phyloP scores from a whole-genome alignment of 2,888 invertebrate species.

The Orthosia gracilis region DNA sequence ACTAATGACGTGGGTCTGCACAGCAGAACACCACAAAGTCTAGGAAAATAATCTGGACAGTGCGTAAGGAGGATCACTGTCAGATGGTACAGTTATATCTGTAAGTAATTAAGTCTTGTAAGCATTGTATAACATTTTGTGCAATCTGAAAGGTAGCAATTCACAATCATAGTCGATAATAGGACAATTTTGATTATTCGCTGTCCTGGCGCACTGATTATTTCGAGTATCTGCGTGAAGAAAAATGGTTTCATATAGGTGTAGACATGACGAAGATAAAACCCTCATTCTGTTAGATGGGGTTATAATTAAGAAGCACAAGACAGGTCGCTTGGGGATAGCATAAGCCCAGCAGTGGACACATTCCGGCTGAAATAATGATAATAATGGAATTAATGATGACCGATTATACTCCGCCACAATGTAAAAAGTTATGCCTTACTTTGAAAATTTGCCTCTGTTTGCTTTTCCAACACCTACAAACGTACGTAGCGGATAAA shows the following conservation, averaged over 20 bases:
- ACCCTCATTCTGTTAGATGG: too few relatives aligned
- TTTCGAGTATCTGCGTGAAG: background rate
- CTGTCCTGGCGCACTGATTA: background rate
- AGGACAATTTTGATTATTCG: background rate
- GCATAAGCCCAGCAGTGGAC: too few relatives aligned
- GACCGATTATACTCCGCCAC: background rate
- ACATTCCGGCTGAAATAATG: too few relatives aligned
- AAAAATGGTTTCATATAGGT: background rate
- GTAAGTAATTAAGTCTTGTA: background rate
- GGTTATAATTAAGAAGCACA: too few relatives aligned
- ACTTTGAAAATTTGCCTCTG: conserved; percentile 8
- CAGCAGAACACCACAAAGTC: too few relatives aligned
- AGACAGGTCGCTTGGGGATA: too few relatives aligned
- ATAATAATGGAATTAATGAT: too few relatives aligned
- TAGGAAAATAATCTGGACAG: conserved; percentile 13
- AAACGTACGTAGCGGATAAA: conserved; percentile 27
- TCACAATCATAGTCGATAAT: background rate
- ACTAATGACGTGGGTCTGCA: too few relatives aligned
- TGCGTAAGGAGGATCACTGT: background rate
- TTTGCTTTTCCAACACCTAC: conserved; percentile 27
- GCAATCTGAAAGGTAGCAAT: background rate
- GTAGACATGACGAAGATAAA: background rate
- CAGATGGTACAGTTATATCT: conserved; percentile 1
- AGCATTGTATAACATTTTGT: background rate
- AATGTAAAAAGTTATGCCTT: background rate